Percentiles rank a stretch among this genome's conserved stretches.
Conservation (phyloP, 1,140 invertebrate species). For the Ectropis grisescens region DNA sequence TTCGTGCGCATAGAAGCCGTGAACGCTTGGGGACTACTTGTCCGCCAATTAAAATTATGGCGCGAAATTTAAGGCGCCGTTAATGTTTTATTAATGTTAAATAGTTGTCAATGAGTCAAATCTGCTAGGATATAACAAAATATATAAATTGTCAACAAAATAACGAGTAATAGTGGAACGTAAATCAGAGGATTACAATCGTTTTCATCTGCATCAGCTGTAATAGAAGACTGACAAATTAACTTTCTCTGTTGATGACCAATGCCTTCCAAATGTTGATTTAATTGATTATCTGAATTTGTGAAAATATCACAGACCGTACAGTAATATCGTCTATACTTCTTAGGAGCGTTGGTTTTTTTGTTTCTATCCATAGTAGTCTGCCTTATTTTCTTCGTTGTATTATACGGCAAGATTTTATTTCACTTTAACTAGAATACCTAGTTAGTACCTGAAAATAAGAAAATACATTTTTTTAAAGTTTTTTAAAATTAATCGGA, state of each 20-base stretch:
- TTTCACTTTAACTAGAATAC: too few species aligned
- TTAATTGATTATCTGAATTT: slow-evolving; percentile 50
- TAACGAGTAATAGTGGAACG: slow-evolving; percentile 29
- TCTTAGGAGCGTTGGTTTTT: slow-evolving; percentile 12
- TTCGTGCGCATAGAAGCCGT: slow-evolving; percentile 70
- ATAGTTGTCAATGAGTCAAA: slow-evolving; percentile 24
- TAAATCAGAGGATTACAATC: slow-evolving; percentile 29
- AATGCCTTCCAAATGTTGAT: slow-evolving; percentile 48
- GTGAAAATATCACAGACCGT: slow-evolving; percentile 36
- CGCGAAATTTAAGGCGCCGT: slow-evolving; percentile 66
- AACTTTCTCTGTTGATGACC: slow-evolving; percentile 38
- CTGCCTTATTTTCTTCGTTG: too few species aligned
- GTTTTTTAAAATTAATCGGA: too few species aligned
- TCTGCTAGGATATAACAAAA: slow-evolving; percentile 37
- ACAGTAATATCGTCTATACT: slow-evolving; percentile 40
- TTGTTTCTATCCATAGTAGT: slow-evolving; percentile 4
- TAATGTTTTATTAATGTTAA: slow-evolving; percentile 43
- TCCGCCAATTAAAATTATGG: slow-evolving; percentile 70
- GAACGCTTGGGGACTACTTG: slow-evolving; percentile 68
- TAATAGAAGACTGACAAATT: slow-evolving; percentile 21
- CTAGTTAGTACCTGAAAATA: too few species aligned
- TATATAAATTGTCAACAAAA: slow-evolving; percentile 38
- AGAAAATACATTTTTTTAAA: too few species aligned
- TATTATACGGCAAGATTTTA: too few species aligned
- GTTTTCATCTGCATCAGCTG: slow-evolving; percentile 17